Base-by-base conservation (phyloP, 1,140 invertebrate genomes). In the Psilanteris sp. region DNA sequence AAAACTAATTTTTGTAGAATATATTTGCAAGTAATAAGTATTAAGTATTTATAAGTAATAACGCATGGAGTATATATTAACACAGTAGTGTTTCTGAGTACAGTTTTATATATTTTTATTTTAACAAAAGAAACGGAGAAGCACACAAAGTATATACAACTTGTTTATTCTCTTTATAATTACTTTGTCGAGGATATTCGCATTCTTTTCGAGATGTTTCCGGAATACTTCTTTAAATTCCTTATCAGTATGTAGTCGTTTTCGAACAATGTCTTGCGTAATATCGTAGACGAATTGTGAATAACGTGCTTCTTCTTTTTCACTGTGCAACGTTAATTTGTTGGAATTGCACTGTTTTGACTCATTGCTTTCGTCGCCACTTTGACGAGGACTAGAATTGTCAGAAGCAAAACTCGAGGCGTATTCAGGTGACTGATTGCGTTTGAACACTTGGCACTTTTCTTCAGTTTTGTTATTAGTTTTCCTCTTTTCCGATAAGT, bases 201-300 rank as follows among this genome's bases (percentile, higher is more conserved):
- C 79, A 64, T 88, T 85, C 29, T 61, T 81, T 18, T 87, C 78
- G 0, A 89, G 55, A 59, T 90, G 89, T 18, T 79, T 83, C 22
- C 82, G 80, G 29, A 89, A 89, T 5, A 90, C 80, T 32, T 79
- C 71, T 55, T 85, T 85, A 6, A 90, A 77, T 26, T 89, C 87
- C 44, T 84, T 81, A 54, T 91, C 89, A 1, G 88, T 89, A 55
- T 90, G 90, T 1, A 89, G 72, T 5, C 85, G 88, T 78, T 85
- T 88, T 5, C 81, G 70, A 15, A 90, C 83, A 52, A 91, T 89
- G 57, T 91, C 90, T 64, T 87, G 83, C 0, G 90, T 91, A 18
- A 91, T 89, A 8, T 88, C 87, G n/a, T 89, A 88, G 0, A 90
- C 61, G 50, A 91, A 90, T 62, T 86, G 85, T 1, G 87, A 67